Conservation (phyloP, 1,140 invertebrate species). For the Nomia melanderi region DNA sequence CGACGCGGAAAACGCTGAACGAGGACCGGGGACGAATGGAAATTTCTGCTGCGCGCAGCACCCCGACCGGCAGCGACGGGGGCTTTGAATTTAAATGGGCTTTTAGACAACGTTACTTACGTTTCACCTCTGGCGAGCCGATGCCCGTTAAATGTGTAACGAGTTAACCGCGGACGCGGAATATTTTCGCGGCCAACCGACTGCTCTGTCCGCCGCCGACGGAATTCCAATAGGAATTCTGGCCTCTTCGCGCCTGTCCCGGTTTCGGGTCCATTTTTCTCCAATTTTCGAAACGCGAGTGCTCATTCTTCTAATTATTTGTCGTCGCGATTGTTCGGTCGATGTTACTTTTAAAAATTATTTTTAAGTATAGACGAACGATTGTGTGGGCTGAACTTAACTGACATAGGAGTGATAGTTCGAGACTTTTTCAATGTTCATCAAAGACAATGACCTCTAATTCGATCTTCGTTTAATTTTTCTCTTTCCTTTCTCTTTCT, state of each 20-base stretch:
- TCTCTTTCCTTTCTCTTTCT: no score
- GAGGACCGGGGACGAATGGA: slow-evolving; percentile 2
- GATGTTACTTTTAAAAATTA: no score
- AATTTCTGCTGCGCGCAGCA: slow-evolving; percentile 35
- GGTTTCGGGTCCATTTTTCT: no score
- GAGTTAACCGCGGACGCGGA: slow-evolving; percentile 20
- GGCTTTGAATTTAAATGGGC: slow-evolving; percentile 24
- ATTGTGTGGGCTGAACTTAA: no score
- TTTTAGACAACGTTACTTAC: slow-evolving; percentile 30
- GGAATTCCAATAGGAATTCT: neutral
- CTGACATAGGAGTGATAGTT: no score
- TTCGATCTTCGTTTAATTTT: no score
- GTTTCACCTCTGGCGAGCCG: slow-evolving; percentile 4
- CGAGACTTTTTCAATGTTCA: no score
- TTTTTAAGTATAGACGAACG: no score
- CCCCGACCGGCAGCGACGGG: neutral
- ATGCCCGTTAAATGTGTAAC: slow-evolving; percentile 26
- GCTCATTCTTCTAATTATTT: no score
- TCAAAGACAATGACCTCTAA: no score
- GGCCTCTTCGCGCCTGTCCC: neutral
- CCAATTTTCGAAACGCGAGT: no score
- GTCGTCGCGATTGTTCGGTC: no score
- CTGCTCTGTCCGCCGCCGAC: neutral
- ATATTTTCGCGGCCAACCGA: slow-evolving; percentile 17
- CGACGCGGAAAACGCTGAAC: slow-evolving; percentile 9